Conservation (phyloP, 2,888 invertebrate genomes). For the Xestia xanthographa region DNA sequence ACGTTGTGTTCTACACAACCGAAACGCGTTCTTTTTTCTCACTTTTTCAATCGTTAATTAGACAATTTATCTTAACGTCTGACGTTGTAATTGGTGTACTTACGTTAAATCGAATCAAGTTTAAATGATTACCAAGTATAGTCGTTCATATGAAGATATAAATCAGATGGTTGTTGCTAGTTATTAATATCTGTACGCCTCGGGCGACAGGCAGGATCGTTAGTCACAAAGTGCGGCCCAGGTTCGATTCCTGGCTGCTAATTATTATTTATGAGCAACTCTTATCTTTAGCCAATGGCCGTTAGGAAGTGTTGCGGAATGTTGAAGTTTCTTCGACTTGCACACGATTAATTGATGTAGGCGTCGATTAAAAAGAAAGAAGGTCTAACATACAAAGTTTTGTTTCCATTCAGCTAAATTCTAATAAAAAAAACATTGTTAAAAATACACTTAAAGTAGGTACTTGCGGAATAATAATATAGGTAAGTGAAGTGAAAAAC, state of each 20-base stretch:
- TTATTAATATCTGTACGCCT: conserved; percentile 80
- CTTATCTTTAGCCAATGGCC: conserved; percentile 77
- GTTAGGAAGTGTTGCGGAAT: conserved; percentile 75
- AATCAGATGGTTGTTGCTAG: conserved; percentile 76
- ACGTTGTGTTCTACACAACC: conserved; percentile 42
- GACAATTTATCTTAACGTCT: conserved; percentile 62
- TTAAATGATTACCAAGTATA: conserved; percentile 63
- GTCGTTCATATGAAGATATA: conserved; percentile 77
- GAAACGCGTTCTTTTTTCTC: conserved; percentile 42
- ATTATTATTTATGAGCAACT: conserved; percentile 84
- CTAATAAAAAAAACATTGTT: neutral
- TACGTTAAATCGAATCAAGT: conserved; percentile 66
- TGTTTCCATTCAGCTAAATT: neutral
- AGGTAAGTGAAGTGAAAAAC: too few species aligned
- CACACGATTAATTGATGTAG: conserved; percentile 10
- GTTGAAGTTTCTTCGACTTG: conserved; percentile 61
- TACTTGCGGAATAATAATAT: too few species aligned
- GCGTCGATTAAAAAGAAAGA: neutral
- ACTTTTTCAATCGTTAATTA: conserved; percentile 63
- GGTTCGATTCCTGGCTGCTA: conserved; percentile 81
- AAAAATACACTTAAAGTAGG: too few species aligned
- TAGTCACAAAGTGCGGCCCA: conserved; percentile 77
- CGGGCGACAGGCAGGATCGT: conserved; percentile 78
- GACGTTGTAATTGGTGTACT: conserved; percentile 64
- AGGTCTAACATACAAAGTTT: neutral